Percentiles rank a stretch among this genome's conserved stretches.
phyloP scores from a whole-genome alignment of 2,113 vertebrate genomes.

The Cavia aperea region DNA sequence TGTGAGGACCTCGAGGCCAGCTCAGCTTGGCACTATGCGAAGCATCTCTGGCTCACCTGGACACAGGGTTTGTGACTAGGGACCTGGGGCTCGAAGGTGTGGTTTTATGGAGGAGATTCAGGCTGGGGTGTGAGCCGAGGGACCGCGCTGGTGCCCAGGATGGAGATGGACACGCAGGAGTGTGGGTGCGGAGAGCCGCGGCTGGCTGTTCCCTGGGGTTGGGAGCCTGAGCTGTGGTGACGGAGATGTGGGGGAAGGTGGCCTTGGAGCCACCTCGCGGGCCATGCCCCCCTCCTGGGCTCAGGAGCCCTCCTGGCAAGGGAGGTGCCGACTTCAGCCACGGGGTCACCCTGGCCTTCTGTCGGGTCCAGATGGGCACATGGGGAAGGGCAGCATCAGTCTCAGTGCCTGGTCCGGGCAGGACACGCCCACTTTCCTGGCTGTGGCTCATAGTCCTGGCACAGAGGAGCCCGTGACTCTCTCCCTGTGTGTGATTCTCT shows the following conservation, averaged over 20 bases:
- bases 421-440: fast-evolving
- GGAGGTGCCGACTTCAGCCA: background rate
- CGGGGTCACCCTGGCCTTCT: background rate
- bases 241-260: fast-evolving
- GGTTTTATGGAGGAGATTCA: background rate
- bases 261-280: background rate
- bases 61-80: background rate
- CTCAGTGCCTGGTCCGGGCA: fast-evolving
- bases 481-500: background rate
- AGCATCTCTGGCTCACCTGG: fast-evolving
- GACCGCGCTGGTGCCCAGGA: background rate
- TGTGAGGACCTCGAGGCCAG: fast-evolving
- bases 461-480: background rate
- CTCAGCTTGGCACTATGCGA: fast-evolving
- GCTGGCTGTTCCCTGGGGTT: background rate
- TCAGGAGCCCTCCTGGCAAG: background rate
- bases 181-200: fast-evolving
- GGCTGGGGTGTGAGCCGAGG: background rate
- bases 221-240: background rate
- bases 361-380: background rate
- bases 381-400: background rate
- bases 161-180: fast-evolving
- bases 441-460: background rate
- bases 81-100: background rate
- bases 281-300: background rate